Conservation (phyloP, 2,888 invertebrate genomes). For the Eupithecia tripunctaria region DNA sequence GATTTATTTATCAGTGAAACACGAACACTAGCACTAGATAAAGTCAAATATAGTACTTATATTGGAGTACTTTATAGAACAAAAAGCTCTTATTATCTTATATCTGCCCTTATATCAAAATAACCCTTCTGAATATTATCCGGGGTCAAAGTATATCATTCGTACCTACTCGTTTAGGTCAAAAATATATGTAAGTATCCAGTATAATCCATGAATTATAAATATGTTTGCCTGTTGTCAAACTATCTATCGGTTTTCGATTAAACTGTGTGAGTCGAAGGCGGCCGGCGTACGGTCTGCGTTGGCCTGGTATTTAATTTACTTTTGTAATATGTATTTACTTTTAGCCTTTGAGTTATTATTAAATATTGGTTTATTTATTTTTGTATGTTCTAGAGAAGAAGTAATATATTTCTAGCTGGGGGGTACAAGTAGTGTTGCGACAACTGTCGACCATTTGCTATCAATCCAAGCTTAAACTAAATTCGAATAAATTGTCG, state of each 20-base stretch:
- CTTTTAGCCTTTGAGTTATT: background rate
- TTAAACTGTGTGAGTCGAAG: slow-evolving; percentile 38
- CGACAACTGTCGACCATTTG: no score
- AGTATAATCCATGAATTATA: slow-evolving; percentile 33
- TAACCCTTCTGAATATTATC: background rate
- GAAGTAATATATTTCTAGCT: no score
- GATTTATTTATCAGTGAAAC: no score
- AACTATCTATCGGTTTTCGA: slow-evolving; percentile 41
- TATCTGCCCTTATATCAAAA: no score
- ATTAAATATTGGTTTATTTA: background rate
- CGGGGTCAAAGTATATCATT: background rate
- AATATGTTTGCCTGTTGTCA: slow-evolving; percentile 26
- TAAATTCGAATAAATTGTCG: no score
- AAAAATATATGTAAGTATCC: slow-evolving; percentile 16
- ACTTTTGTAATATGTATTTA: background rate
- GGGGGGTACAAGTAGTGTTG: no score
- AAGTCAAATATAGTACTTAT: no score
- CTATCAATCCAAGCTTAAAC: no score
- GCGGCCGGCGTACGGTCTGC: slow-evolving; percentile 41
- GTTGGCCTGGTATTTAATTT: background rate
- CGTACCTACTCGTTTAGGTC: background rate
- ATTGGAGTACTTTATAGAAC: no score
- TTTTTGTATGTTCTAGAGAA: no score
- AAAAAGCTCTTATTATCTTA: no score
- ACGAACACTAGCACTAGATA: no score